A percentile compares a stretch with the other conserved stretches of the same genome.
Evolutionary conservation across 2,888 invertebrate genomes (phyloP).

Genomic region (Cyclophora punctaria): DNA sequence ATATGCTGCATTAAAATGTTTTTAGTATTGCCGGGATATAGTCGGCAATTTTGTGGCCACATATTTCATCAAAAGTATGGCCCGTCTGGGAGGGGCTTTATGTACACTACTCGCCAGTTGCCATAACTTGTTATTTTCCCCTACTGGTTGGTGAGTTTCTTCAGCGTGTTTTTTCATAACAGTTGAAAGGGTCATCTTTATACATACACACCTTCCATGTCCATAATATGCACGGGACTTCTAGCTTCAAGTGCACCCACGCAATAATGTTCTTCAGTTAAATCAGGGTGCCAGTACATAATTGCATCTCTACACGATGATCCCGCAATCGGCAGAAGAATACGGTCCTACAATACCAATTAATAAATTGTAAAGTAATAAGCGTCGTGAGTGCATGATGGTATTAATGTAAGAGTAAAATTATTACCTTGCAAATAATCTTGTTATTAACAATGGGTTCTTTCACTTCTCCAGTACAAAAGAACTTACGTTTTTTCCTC

Average conservation of each 20-base stretch:
- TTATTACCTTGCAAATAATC: slow-evolving; percentile 61
- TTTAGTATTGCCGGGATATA: too few relatives aligned
- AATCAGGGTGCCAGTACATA: slow-evolving; percentile 68
- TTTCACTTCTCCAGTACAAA: slow-evolving; percentile 67
- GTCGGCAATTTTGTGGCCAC: too few relatives aligned
- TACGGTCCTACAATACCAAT: slow-evolving; percentile 41
- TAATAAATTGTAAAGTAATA: too few relatives aligned
- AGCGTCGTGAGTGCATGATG: neutral
- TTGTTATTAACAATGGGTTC: slow-evolving; percentile 69
- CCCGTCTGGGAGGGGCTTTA: too few relatives aligned
- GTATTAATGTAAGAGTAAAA: too few relatives aligned
- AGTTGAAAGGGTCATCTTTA: too few relatives aligned
- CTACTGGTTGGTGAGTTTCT: too few relatives aligned
- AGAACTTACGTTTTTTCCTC: slow-evolving; percentile 66
- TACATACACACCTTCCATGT: slow-evolving; percentile 48
- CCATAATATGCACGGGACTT: slow-evolving; percentile 58
- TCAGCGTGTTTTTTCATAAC: too few relatives aligned
- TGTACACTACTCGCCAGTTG: too few relatives aligned
- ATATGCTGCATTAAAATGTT: too few relatives aligned
- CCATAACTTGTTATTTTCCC: too few relatives aligned
- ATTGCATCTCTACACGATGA: slow-evolving; percentile 64
- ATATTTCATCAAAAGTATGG: too few relatives aligned
- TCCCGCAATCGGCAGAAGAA: slow-evolving; percentile 63
- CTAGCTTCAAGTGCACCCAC: slow-evolving; percentile 64
- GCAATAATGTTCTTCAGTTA: slow-evolving; percentile 66